Evolutionary conservation across 2,113 vertebrate genomes (phyloP).

Genomic region (Upupa epops): DNA sequence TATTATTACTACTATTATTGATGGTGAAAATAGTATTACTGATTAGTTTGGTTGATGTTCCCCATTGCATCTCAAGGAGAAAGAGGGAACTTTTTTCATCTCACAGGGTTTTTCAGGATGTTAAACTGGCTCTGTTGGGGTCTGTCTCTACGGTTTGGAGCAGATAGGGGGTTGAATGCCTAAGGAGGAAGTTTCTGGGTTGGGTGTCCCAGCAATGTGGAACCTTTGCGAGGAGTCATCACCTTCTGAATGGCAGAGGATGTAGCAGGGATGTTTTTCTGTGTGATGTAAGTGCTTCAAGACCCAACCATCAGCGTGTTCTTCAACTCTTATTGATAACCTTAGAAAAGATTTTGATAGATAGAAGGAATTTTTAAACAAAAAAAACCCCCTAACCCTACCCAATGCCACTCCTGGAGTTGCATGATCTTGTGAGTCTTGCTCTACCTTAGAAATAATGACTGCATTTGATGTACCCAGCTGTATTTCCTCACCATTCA

Average conservation of each 20-base stretch:
- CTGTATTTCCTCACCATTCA: background rate
- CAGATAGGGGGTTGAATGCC: background rate
- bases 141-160: background rate
- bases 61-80: background rate
- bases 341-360: background rate
- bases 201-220: background rate
- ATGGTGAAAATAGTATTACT: rapidly evolving
- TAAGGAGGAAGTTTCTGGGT: background rate
- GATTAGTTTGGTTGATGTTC: background rate
- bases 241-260: background rate
- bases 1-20: no score
- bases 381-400: background rate
- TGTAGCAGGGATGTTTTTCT: background rate
- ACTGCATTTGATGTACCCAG: background rate
- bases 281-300: background rate
- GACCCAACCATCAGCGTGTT: background rate
- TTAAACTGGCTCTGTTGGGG: background rate
- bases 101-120: background rate
- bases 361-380: background rate
- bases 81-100: background rate
- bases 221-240: background rate
- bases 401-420: background rate
- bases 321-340: background rate
- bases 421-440: background rate
- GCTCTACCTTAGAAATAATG: conserved; percentile 19